phyloP scores from a whole-genome alignment of 2,113 vertebrate species.

The Engraulis encrasicolus region DNA sequence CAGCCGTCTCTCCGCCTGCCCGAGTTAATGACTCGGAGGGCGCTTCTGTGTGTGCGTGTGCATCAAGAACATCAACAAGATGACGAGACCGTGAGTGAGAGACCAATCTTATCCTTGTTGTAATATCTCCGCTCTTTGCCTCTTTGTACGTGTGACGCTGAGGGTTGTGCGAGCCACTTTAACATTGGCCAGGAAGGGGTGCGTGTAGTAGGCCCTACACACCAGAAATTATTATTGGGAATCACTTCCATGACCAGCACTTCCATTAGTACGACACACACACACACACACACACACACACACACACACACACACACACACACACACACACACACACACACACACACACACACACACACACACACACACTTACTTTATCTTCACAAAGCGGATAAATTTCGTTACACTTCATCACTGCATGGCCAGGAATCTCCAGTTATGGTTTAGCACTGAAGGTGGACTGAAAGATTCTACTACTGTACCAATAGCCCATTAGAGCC shows the following conservation, averaged over 20 bases:
- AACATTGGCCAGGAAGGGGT: background rate
- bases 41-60: slow-evolving; percentile 32
- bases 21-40: slow-evolving; percentile 57
- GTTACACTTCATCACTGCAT: background rate
- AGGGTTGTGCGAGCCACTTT: background rate
- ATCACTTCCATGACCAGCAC: background rate
- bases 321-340: background rate
- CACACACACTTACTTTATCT: background rate
- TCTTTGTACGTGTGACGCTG: too few species aligned
- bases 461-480: background rate
- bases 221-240: background rate
- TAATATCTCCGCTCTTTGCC: background rate
- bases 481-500: background rate
- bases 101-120: slow-evolving; percentile 25
- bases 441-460: background rate
- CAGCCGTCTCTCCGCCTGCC: slow-evolving; percentile 43
- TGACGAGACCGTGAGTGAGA: slow-evolving; percentile 31
- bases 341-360: background rate
- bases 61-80: slow-evolving; percentile 45
- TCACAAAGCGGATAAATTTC: background rate
- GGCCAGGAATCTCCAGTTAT: background rate
- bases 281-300: background rate
- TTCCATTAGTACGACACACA: background rate
- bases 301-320: background rate
- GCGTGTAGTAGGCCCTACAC: too few species aligned